Percentiles rank a stretch among this genome's conserved stretches.
Evolutionary conservation across 2,888 invertebrate genomes (phyloP).

Genomic region (Mythimna loreyi): DNA sequence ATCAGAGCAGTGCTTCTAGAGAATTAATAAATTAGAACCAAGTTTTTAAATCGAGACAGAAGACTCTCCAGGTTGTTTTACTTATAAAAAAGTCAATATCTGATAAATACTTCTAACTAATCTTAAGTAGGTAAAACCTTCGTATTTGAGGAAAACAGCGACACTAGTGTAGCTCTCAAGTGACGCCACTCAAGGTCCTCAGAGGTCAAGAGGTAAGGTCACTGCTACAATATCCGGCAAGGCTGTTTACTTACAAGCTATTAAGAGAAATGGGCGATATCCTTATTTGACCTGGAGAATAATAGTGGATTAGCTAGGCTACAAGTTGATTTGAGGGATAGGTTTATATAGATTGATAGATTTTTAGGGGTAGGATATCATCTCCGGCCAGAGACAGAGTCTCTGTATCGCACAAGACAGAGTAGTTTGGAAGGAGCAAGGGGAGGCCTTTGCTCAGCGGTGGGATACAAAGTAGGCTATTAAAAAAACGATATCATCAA

Average conservation of each 20-base stretch:
- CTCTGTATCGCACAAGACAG: too few species aligned
- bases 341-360: background rate
- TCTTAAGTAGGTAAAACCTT: conserved; percentile 7
- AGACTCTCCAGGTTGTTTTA: background rate
- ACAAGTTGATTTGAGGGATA: background rate
- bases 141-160: conserved; percentile 36
- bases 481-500: too few species aligned
- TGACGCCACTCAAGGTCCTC: conserved; percentile 26
- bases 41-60: background rate
- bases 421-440: too few species aligned
- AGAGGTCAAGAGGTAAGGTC: conserved; percentile 41
- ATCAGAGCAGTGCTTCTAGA: too few species aligned
- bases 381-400: too few species aligned
- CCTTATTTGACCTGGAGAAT: conserved; percentile 23
- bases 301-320: background rate
- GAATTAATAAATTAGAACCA: too few species aligned
- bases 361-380: too few species aligned
- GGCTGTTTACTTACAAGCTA: conserved; percentile 26
- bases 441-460: too few species aligned
- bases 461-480: too few species aligned
- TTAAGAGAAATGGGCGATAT: conserved; percentile 29
- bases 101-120: background rate
- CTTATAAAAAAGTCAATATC: background rate
- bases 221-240: conserved; percentile 26
- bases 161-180: conserved; percentile 16